A percentile compares a stretch with the other conserved stretches of the same genome.
Evolutionary conservation across 1,140 invertebrate genomes (phyloP).

Genomic region (Rhagoletis pomonella): DNA sequence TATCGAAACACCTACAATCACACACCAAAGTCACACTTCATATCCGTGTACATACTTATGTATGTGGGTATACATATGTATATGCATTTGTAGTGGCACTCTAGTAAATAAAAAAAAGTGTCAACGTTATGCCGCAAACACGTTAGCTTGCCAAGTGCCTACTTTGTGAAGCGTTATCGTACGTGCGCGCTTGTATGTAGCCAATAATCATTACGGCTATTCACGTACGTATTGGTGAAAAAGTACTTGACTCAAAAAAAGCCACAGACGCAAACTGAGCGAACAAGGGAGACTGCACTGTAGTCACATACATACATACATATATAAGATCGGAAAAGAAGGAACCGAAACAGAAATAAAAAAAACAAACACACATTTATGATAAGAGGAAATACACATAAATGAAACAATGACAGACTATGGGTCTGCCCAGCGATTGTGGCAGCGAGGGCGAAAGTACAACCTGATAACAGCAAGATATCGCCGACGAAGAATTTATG

Average conservation of each 20-base stretch:
- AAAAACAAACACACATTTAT: background rate
- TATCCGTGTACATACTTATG: background rate
- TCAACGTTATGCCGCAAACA: background rate
- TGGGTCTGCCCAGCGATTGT: background rate
- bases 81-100: constrained; percentile 16
- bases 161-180: background rate
- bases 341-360: background rate
- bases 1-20: background rate
- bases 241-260: constrained; percentile 29
- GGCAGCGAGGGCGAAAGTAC: background rate
- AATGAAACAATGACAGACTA: background rate
- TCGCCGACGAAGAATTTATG: constrained; percentile 24
- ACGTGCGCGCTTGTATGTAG: background rate
- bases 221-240: background rate
- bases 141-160: background rate
- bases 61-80: background rate
- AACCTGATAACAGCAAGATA: constrained; percentile 31
- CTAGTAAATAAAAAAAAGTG: background rate
- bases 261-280: background rate
- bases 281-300: background rate
- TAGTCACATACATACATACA: background rate
- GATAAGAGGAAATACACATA: background rate
- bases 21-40: background rate
- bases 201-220: background rate
- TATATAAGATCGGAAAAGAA: background rate